phyloP scores from a whole-genome alignment of 2,113 vertebrate species.

The Candoia aspera region DNA sequence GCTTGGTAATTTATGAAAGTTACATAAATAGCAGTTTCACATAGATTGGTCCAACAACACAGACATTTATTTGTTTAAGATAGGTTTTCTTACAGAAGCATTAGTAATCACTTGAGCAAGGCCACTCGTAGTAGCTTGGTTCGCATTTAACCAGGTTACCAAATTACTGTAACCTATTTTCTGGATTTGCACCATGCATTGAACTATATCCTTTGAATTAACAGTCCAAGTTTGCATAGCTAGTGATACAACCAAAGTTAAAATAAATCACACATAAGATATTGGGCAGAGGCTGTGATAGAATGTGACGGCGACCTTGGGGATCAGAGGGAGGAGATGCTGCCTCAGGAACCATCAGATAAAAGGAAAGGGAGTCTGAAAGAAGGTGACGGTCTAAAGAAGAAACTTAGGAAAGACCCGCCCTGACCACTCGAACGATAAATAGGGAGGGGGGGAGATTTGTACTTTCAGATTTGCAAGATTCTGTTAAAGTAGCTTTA shows the following conservation, averaged over 20 bases:
- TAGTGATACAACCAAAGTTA: neutral
- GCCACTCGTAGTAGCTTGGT: neutral
- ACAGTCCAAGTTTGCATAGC: neutral
- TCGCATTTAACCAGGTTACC: neutral
- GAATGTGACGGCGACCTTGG: too few relatives aligned
- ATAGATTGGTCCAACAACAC: neutral
- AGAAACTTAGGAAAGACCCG: too few relatives aligned
- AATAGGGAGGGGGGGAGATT: too few relatives aligned
- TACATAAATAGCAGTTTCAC: neutral
- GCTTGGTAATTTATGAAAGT: neutral
- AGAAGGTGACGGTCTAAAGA: too few relatives aligned
- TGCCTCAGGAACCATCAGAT: too few relatives aligned
- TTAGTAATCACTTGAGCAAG: neutral
- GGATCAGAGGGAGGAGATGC: too few relatives aligned
- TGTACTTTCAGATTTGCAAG: too few relatives aligned
- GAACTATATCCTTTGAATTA: neutral
- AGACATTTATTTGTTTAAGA: neutral
- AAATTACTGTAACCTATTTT: neutral
- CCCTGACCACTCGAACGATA: too few relatives aligned
- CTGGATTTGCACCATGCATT: neutral
- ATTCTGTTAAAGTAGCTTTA: too few relatives aligned
- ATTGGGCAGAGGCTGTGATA: neutral
- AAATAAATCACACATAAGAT: neutral
- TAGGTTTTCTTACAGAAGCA: neutral
- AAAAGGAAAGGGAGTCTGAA: too few relatives aligned